Conservation (phyloP, 2,797 vertebrate genomes). For the Chromis chromis region DNA sequence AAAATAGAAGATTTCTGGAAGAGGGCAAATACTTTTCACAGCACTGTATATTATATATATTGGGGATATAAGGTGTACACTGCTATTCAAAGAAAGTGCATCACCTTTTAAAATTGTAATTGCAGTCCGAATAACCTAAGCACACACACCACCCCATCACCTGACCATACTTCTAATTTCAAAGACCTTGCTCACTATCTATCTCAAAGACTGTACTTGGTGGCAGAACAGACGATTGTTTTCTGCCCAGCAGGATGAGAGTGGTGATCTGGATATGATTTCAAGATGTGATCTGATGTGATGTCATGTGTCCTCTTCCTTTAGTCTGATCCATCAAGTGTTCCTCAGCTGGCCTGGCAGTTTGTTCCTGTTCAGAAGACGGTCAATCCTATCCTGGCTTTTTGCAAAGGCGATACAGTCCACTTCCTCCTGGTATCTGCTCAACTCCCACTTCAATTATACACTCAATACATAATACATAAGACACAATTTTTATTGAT, state of each 20-base stretch:
- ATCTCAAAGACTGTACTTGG: too few relatives aligned
- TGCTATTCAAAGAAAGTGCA: too few relatives aligned
- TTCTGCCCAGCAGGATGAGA: not conserved
- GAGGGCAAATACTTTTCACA: too few relatives aligned
- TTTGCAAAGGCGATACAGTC: constrained; percentile 94
- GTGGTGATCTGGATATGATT: not conserved
- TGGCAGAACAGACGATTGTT: not conserved
- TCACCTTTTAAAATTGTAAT: too few relatives aligned
- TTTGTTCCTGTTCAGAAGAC: constrained; percentile 93
- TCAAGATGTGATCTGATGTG: not conserved
- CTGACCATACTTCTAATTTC: not conserved
- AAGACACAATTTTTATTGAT: too few relatives aligned
- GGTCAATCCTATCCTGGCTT: constrained; percentile 93
- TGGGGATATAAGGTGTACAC: too few relatives aligned
- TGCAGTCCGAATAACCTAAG: too few relatives aligned
- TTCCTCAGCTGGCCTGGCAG: constrained; percentile 96
- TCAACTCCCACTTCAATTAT: not conserved
- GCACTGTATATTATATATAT: too few relatives aligned
- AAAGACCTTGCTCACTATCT: not conserved
- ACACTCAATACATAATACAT: too few relatives aligned
- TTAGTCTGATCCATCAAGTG: constrained; percentile 94
- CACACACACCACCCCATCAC: too few relatives aligned
- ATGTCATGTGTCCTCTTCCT: constrained; percentile 4
- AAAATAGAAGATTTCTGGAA: too few relatives aligned
- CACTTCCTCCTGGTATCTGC: constrained; percentile 92